Conservation (phyloP, 1,140 invertebrate species). For the Aphelinus certus region DNA sequence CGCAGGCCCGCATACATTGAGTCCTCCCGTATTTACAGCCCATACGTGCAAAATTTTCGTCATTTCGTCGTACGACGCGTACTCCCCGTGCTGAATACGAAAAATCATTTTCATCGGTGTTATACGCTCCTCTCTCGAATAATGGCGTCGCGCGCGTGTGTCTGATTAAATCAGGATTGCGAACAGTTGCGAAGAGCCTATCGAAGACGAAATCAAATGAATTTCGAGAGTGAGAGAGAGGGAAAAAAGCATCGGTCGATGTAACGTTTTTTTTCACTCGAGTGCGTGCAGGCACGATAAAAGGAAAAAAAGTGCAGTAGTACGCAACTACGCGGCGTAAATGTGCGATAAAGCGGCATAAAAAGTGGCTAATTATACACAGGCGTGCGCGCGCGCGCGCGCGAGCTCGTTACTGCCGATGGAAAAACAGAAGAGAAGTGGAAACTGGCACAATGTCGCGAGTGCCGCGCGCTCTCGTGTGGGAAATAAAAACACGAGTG, state of each 20-base stretch:
- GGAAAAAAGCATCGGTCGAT: not conserved
- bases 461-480: not conserved
- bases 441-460: slow-evolving; percentile 27
- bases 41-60: too few species aligned
- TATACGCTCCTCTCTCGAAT: too few species aligned
- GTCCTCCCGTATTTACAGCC: too few species aligned
- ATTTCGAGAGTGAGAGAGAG: not conserved
- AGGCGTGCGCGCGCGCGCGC: not conserved
- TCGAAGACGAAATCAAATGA: not conserved
- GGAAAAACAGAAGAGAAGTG: slow-evolving; percentile 9
- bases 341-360: not conserved
- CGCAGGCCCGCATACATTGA: too few species aligned
- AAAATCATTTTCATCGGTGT: too few species aligned
- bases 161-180: too few species aligned
- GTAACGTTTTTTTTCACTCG: not conserved
- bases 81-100: too few species aligned
- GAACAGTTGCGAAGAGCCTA: not conserved
- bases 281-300: not conserved
- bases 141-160: too few species aligned
- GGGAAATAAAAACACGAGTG: not conserved
- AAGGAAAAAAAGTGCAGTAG: not conserved
- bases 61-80: too few species aligned
- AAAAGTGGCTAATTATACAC: slow-evolving; percentile 24
- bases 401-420: not conserved
- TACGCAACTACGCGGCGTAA: not conserved